Conservation (phyloP, 2,113 vertebrate species). For the Malurus alboscapulatus region DNA sequence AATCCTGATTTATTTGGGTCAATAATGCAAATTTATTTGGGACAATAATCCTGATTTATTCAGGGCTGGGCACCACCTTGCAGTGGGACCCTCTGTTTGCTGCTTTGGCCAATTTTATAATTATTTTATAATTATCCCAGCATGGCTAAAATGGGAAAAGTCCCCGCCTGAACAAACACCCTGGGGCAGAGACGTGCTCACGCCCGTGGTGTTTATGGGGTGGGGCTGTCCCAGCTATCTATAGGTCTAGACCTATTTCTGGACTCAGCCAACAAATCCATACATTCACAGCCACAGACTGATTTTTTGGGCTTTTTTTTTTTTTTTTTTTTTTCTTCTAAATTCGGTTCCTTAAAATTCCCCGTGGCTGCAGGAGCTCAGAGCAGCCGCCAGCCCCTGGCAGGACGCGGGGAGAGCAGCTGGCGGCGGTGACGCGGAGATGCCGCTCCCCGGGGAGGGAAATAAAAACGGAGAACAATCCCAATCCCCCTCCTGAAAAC, state of each 20-base stretch:
- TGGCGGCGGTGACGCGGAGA: conserved; percentile 40
- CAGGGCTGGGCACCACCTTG: neutral
- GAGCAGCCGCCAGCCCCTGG: neutral
- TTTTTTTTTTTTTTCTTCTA: neutral
- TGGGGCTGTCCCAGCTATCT: neutral
- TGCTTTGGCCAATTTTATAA: neutral
- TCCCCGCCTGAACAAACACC: neutral
- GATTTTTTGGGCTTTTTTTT: neutral
- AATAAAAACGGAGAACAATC: conserved; percentile 51
- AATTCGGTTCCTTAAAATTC: neutral
- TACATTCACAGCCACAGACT: neutral
- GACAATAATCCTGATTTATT: neutral
- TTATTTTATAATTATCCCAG: neutral
- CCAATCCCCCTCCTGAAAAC: neutral
- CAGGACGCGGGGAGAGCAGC: neutral
- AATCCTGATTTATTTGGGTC: neutral
- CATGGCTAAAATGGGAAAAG: neutral
- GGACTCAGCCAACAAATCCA: neutral
- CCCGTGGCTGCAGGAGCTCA: neutral
- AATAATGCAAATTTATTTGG: too few relatives aligned
- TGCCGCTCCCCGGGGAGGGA: neutral
- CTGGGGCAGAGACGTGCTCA: neutral
- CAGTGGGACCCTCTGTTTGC: neutral
- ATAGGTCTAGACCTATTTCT: neutral
- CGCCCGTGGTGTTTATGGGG: neutral